Conservation (phyloP, 2,888 invertebrate genomes). For the Heliconius cydno region DNA sequence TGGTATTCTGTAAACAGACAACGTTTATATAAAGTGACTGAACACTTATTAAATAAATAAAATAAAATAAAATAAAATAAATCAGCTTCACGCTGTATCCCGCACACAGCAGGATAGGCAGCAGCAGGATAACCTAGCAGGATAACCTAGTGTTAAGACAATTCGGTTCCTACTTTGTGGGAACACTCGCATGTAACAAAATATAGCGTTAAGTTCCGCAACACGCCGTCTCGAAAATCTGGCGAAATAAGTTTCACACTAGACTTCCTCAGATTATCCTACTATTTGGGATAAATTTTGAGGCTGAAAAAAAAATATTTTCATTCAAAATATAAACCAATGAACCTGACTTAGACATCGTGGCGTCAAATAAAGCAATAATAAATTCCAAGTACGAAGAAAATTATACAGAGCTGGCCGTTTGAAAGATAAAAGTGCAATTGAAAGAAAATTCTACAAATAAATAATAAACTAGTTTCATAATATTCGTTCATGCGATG, state of each 20-base stretch:
- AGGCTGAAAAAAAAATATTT: background rate
- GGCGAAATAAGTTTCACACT: too few relatives aligned
- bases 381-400: conserved; percentile 3
- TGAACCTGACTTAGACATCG: background rate
- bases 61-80: too few relatives aligned
- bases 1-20: background rate
- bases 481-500: conserved; percentile 45
- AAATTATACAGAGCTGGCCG: background rate
- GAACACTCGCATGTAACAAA: background rate
- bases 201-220: background rate
- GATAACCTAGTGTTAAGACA: too few relatives aligned
- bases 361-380: background rate
- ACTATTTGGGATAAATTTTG: background rate
- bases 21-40: background rate
- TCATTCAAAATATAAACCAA: background rate
- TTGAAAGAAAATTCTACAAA: conserved; percentile 22
- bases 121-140: too few relatives aligned
- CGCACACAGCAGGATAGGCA: background rate
- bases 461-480: conserved; percentile 39
- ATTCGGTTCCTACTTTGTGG: too few relatives aligned
- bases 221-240: too few relatives aligned
- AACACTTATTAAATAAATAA: background rate
- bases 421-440: conserved; percentile 6
- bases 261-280: too few relatives aligned
- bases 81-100: background rate